These are phyloP conservation scores for Aricia agestis DNA, from an alignment of 1,140 invertebrate species.

Conservation along the genomic window DNA sequence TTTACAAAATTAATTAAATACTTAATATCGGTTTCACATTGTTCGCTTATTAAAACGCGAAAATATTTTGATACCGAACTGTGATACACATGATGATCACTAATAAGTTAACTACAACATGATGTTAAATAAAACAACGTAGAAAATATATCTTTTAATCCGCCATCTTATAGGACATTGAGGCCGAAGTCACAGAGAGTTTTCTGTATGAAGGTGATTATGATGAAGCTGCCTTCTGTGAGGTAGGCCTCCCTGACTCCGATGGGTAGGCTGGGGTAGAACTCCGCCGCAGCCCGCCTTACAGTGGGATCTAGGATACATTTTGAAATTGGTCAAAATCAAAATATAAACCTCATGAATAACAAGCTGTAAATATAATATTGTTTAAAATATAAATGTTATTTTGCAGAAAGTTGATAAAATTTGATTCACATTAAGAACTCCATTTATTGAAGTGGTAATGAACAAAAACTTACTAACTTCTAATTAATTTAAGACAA, in stretches of 20 bases:
- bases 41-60: neutral
- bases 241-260: conserved; percentile 20
- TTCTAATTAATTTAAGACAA: neutral
- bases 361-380: too few relatives aligned
- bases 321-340: neutral
- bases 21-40: neutral
- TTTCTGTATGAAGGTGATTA: conserved; percentile 29
- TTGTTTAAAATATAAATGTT: too few relatives aligned
- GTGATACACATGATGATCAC: too few relatives aligned
- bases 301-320: conserved; percentile 29
- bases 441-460: too few relatives aligned
- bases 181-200: conserved; percentile 36
- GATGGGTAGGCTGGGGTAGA: conserved; percentile 14
- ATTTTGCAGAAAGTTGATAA: too few relatives aligned
- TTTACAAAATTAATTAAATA: neutral
- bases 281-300: neutral
- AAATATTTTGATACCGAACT: too few relatives aligned
- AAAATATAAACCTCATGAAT: neutral
- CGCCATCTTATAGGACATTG: conserved; percentile 17
- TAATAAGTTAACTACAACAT: too few relatives aligned
- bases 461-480: too few relatives aligned
- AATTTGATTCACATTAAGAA: too few relatives aligned
- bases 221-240: conserved; percentile 24
- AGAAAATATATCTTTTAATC: neutral
- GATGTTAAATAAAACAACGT: neutral